These are phyloP conservation scores for Vidua chalybeata DNA, from an alignment of 2,113 vertebrate genomes.

Conservation along the genomic window DNA sequence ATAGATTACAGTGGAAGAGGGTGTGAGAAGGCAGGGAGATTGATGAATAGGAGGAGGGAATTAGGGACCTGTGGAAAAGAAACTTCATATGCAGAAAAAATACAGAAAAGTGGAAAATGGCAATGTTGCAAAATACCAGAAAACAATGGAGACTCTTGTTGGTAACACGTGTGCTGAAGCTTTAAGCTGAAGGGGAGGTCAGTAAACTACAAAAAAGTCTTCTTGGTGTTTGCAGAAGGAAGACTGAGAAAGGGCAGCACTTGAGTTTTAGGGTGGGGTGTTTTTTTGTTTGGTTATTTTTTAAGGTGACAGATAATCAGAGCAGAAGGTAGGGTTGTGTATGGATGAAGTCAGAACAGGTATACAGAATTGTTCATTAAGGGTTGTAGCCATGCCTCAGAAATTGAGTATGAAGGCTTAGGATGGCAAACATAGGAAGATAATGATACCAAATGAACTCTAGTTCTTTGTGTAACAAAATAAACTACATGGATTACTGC, in stretches of 20 bases:
- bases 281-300: not conserved
- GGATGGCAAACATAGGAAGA: not conserved
- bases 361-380: not conserved
- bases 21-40: not conserved
- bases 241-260: not conserved
- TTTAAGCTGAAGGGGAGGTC: not conserved
- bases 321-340: not conserved
- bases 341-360: not conserved
- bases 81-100: not conserved
- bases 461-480: not conserved
- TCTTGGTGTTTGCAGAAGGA: not conserved
- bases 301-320: not conserved
- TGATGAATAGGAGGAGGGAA: not conserved
- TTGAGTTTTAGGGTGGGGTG: not conserved
- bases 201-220: not conserved
- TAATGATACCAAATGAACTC: not conserved
- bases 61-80: not conserved
- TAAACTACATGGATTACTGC: not conserved
- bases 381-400: accelerated
- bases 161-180: not conserved
- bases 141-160: not conserved
- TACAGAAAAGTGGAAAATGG: not conserved
- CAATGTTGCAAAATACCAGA: not conserved
- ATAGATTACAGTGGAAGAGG: not conserved
- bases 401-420: not conserved